Evolutionary conservation across 2,113 vertebrate species (phyloP).

Genomic region (Cathartes aura): DNA sequence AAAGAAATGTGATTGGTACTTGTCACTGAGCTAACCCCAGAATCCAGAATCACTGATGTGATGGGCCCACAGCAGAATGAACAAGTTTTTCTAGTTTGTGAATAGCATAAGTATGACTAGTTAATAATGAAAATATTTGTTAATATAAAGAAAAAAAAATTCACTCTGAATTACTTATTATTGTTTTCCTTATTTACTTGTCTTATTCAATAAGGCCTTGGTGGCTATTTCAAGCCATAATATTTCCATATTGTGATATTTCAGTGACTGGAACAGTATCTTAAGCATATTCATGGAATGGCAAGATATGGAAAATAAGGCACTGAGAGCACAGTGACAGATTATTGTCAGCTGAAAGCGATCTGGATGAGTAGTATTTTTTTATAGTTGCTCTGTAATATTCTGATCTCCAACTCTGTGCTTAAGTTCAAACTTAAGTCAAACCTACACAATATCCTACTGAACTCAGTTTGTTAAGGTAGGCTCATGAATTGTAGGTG

Average conservation of each 20-base stretch:
- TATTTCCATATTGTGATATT: background rate
- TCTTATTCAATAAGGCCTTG: background rate
- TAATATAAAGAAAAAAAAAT: background rate
- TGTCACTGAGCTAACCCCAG: background rate
- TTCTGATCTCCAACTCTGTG: background rate
- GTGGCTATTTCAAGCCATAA: background rate
- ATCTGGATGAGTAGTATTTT: background rate
- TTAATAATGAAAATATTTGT: background rate
- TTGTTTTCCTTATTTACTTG: background rate
- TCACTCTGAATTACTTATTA: background rate
- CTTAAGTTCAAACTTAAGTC: background rate
- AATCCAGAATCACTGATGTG: background rate
- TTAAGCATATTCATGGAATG: background rate
- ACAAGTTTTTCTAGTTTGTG: background rate
- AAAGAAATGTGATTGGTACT: background rate
- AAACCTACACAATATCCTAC: background rate
- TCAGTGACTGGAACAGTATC: background rate
- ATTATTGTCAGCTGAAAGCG: background rate
- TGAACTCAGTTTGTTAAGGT: background rate
- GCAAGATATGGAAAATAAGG: background rate
- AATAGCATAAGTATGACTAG: background rate
- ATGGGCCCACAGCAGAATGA: background rate
- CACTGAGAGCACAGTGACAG: no score
- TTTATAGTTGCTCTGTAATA: background rate
- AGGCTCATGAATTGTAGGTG: background rate